A percentile compares a stretch with the other conserved stretches of the same genome.
Evolutionary conservation across 2,797 vertebrate genomes (phyloP).

Genomic region (Alcedo quadribrachys): DNA sequence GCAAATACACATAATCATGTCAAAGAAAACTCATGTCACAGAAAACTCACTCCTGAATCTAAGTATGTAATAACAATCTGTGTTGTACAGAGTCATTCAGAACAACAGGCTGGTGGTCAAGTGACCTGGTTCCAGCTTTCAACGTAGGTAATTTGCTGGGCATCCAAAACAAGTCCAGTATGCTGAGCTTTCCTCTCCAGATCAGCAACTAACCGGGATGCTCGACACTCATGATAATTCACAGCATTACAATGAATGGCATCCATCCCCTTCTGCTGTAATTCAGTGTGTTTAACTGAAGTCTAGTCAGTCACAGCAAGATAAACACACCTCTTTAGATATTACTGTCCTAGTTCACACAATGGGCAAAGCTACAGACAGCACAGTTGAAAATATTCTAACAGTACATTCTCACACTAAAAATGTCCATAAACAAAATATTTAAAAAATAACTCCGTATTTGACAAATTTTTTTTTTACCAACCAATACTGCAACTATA

Average conservation of each 20-base stretch:
- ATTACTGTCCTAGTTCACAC: neutral
- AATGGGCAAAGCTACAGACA: neutral
- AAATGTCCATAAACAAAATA: neutral
- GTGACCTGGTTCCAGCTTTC: neutral
- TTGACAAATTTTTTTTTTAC: neutral
- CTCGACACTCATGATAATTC: neutral
- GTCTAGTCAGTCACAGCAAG: neutral
- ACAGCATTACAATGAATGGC: neutral
- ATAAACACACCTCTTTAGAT: neutral
- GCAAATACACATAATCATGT: neutral
- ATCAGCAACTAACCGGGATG: neutral
- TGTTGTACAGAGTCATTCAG: neutral
- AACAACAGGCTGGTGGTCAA: neutral
- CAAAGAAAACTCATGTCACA: neutral
- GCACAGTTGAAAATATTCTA: neutral
- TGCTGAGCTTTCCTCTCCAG: neutral
- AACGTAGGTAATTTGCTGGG: neutral
- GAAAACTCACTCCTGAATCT: neutral
- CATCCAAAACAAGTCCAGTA: neutral
- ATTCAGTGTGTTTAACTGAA: neutral
- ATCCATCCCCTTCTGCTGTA: neutral
- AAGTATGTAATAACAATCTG: neutral
- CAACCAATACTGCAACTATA: neutral
- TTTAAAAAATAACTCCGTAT: no score
- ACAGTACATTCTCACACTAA: neutral